These are phyloP conservation scores for Drosophila sp. DNA, from an alignment of 1,140 invertebrate species.

Conservation along the genomic window DNA sequence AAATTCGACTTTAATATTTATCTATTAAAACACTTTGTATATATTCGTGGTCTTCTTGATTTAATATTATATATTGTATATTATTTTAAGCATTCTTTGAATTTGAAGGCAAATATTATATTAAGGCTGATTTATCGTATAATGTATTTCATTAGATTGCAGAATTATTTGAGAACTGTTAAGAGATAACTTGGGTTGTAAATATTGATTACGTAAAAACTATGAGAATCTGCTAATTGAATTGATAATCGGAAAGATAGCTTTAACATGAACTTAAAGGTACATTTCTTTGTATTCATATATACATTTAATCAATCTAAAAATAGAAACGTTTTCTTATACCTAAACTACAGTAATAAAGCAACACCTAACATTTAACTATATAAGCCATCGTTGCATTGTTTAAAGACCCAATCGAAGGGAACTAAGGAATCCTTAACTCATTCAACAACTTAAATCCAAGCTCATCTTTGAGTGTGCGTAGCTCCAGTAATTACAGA, in stretches of 20 bases:
- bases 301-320: constrained; percentile 34
- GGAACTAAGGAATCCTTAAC: constrained; percentile 22
- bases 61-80: not conserved
- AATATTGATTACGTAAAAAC: not conserved
- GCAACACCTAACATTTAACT: constrained; percentile 70
- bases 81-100: constrained; percentile 8
- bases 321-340: constrained; percentile 22
- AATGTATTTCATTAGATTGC: constrained; percentile 1
- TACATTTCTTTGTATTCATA: constrained; percentile 1
- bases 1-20: no score
- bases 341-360: constrained; percentile 71
- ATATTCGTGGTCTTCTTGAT: not conserved
- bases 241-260: constrained; percentile 18
- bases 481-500: constrained; percentile 51
- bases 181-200: not conserved
- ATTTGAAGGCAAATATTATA: constrained; percentile 14
- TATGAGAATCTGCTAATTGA: not conserved
- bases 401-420: not conserved
- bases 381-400: constrained; percentile 41
- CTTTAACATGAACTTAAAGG: constrained; percentile 29
- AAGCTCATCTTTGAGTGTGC: constrained; percentile 62
- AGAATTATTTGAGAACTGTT: constrained; percentile 2
- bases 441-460: constrained; percentile 22
- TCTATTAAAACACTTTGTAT: no score
- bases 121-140: constrained; percentile 6